phyloP scores from a whole-genome alignment of 2,113 vertebrate genomes.

The Scatophagus argus region DNA sequence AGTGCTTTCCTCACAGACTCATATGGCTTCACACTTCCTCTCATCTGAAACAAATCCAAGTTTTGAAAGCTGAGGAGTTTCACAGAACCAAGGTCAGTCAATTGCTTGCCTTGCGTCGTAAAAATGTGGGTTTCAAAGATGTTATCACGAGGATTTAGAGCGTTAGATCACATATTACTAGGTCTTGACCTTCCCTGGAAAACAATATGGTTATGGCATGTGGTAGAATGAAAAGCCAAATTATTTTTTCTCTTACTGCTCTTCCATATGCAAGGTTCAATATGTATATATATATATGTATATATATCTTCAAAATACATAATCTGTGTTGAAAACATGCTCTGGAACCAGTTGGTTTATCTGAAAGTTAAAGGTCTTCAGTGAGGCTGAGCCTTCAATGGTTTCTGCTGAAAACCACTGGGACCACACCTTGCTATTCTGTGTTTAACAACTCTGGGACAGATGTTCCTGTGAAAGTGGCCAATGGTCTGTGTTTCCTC shows the following conservation, averaged over 20 bases:
- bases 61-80: slow-evolving; percentile 37
- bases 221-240: slow-evolving; percentile 37
- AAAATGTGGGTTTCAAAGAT: slow-evolving; percentile 55
- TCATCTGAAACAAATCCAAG: slow-evolving; percentile 65
- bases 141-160: slow-evolving; percentile 49
- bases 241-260: not conserved
- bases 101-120: slow-evolving; percentile 27
- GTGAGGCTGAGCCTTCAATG: slow-evolving; percentile 9
- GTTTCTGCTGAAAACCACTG: slow-evolving; percentile 33
- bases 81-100: slow-evolving; percentile 40
- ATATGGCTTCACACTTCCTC: slow-evolving; percentile 58
- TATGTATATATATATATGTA: too few relatives aligned
- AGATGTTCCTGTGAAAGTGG: slow-evolving; percentile 49
- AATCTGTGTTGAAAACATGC: slow-evolving; percentile 1
- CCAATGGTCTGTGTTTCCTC: slow-evolving; percentile 14
- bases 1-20: slow-evolving; percentile 31
- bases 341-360: not conserved
- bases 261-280: not conserved
- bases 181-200: not conserved
- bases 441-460: not conserved
- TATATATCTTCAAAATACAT: slow-evolving; percentile 12
- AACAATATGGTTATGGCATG: slow-evolving; percentile 26
- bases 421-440: slow-evolving; percentile 26
- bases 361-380: slow-evolving; percentile 26
- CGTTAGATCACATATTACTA: slow-evolving; percentile 38